Conservation (phyloP, 2,113 vertebrate species). For the Rhagologus leucostigma region DNA sequence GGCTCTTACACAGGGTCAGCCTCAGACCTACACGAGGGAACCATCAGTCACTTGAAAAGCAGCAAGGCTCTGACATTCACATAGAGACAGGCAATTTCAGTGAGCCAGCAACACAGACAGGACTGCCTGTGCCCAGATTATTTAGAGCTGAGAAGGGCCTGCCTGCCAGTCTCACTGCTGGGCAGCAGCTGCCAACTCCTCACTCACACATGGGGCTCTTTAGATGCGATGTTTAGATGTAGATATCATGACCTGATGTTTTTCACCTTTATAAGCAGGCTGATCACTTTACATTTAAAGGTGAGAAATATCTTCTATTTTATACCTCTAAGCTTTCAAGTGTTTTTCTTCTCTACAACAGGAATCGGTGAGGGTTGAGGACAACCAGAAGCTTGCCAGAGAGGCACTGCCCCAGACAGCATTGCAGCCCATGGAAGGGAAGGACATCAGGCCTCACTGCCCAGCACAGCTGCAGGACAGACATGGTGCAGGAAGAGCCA, state of each 20-base stretch:
- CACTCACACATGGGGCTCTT: neutral
- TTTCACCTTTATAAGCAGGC: neutral
- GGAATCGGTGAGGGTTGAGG: neutral
- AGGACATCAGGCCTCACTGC: neutral
- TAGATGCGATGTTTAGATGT: neutral
- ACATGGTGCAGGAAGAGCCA: neutral
- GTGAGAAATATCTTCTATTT: neutral
- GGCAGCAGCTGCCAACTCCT: neutral
- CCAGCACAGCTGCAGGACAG: neutral
- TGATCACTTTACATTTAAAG: neutral
- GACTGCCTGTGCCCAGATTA: accelerated
- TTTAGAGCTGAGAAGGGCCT: neutral
- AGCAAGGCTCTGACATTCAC: neutral
- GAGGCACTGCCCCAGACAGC: neutral
- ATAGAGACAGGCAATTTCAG: neutral
- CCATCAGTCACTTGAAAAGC: neutral
- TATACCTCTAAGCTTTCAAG: neutral
- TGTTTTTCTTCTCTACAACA: neutral
- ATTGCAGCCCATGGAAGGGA: accelerated
- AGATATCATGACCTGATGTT: accelerated
- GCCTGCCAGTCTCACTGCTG: neutral
- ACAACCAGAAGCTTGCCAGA: neutral
- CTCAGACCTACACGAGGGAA: neutral
- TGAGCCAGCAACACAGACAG: neutral
- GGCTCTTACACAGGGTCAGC: neutral